Conservation (phyloP, 1,140 invertebrate genomes). For the Zaprionus taronus region DNA sequence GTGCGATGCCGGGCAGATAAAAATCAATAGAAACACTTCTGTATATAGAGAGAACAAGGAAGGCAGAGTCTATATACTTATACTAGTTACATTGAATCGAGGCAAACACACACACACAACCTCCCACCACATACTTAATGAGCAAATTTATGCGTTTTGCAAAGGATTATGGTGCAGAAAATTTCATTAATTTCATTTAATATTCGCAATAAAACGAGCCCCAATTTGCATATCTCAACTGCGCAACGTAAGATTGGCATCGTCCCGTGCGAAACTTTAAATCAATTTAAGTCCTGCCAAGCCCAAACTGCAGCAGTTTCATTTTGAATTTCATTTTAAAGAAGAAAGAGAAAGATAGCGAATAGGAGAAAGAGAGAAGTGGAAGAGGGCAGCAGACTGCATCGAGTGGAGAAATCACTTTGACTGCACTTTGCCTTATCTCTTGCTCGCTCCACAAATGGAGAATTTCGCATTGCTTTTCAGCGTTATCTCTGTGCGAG, state of each 20-base stretch:
- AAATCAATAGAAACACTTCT: slow-evolving; percentile 66
- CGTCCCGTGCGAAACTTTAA: slow-evolving; percentile 5
- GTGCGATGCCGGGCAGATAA: slow-evolving; percentile 68
- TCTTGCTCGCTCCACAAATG: slow-evolving; percentile 54
- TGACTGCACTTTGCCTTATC: slow-evolving; percentile 58
- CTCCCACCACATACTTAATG: slow-evolving; percentile 55
- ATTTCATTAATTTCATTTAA: slow-evolving; percentile 83
- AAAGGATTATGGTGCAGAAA: slow-evolving; percentile 82
- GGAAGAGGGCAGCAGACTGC: not conserved
- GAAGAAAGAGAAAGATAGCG: not conserved
- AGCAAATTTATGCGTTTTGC: slow-evolving; percentile 80
- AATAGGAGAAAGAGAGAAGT: not conserved
- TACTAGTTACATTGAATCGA: slow-evolving; percentile 45
- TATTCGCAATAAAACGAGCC: slow-evolving; percentile 76
- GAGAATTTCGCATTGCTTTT: slow-evolving; percentile 48
- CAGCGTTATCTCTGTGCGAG: slow-evolving; percentile 25
- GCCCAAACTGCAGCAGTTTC: slow-evolving; percentile 38
- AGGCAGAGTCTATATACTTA: slow-evolving; percentile 36
- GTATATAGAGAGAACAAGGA: slow-evolving; percentile 31
- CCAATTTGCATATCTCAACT: slow-evolving; percentile 72
- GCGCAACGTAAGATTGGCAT: slow-evolving; percentile 20
- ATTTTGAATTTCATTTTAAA: slow-evolving; percentile 62
- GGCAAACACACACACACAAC: slow-evolving; percentile 44
- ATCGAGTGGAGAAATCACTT: slow-evolving; percentile 8
- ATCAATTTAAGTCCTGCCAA: slow-evolving; percentile 22